phyloP scores from a whole-genome alignment of 1,140 invertebrate species.

The Pomacea maculata region DNA sequence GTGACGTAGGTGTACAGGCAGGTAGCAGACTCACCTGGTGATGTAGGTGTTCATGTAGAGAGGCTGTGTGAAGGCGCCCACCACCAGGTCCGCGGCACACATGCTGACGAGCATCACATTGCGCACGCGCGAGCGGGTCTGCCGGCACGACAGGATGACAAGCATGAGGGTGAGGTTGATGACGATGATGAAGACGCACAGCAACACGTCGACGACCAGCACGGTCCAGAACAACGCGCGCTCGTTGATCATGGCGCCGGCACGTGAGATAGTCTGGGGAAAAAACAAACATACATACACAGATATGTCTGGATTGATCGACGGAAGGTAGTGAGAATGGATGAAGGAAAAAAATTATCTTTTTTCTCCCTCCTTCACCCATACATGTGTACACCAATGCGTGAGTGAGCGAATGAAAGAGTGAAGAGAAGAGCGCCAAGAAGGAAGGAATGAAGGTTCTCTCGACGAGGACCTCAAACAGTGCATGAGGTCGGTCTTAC shows the following conservation, averaged over 20 bases:
- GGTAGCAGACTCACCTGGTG: too few species aligned
- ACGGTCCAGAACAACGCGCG: constrained; percentile 7
- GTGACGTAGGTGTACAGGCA: too few species aligned
- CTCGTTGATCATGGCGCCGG: constrained; percentile 2
- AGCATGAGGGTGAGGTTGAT: constrained; percentile 10
- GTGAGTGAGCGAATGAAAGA: neutral
- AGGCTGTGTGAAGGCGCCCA: constrained; percentile 20
- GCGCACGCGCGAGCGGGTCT: constrained; percentile 10
- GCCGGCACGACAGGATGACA: constrained; percentile 5
- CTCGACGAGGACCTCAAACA: too few species aligned
- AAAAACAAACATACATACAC: neutral
- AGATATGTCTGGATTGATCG: neutral
- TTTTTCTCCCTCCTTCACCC: too few species aligned
- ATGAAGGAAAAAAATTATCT: neutral
- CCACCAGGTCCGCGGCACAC: constrained; percentile 14
- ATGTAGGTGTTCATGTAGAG: constrained; percentile 20
- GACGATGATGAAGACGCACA: constrained; percentile 18
- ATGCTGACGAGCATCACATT: constrained; percentile 21
- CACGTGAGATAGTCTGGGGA: neutral
- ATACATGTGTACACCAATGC: neutral
- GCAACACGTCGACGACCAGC: constrained; percentile 7
- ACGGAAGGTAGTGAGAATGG: neutral
- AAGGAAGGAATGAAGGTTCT: neutral
- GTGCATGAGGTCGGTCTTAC: too few species aligned
- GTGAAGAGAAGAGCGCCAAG: neutral